phyloP scores from a whole-genome alignment of 2,113 vertebrate species.

The Micronycteris hirsuta region DNA sequence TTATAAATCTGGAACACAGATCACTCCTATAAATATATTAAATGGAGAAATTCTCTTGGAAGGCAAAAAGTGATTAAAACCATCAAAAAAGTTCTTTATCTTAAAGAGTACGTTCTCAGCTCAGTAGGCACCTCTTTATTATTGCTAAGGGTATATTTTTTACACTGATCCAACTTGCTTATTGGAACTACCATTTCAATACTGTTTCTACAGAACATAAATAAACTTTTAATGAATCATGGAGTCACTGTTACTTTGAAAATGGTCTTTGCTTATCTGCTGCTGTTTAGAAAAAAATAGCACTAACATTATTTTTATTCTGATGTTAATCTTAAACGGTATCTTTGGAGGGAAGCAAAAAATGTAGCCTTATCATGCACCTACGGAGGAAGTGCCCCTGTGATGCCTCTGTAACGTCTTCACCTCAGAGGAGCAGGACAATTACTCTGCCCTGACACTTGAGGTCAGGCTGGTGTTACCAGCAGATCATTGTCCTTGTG shows the following conservation, averaged over 20 bases:
- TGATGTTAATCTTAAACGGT: neutral
- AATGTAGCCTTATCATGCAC: neutral
- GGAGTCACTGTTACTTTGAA: neutral
- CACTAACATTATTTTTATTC: neutral
- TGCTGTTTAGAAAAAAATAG: neutral
- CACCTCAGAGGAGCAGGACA: neutral
- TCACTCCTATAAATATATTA: neutral
- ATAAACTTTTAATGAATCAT: conserved; percentile 19
- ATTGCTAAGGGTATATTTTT: neutral
- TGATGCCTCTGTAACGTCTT: neutral
- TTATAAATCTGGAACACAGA: conserved; percentile 15
- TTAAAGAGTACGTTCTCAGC: neutral
- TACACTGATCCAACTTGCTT: neutral
- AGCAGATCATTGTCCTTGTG: neutral
- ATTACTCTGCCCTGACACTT: fast-evolving
- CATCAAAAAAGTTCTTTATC: neutral
- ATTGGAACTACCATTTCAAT: neutral
- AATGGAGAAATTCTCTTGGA: neutral
- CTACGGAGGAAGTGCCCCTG: neutral
- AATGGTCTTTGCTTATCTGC: neutral
- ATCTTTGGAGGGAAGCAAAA: neutral
- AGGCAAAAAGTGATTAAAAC: conserved; percentile 8
- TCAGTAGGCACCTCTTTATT: neutral
- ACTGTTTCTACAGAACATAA: neutral
- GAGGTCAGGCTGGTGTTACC: neutral